phyloP scores from a whole-genome alignment of 2,888 invertebrate genomes.

The Caenorhabditis sp. region DNA sequence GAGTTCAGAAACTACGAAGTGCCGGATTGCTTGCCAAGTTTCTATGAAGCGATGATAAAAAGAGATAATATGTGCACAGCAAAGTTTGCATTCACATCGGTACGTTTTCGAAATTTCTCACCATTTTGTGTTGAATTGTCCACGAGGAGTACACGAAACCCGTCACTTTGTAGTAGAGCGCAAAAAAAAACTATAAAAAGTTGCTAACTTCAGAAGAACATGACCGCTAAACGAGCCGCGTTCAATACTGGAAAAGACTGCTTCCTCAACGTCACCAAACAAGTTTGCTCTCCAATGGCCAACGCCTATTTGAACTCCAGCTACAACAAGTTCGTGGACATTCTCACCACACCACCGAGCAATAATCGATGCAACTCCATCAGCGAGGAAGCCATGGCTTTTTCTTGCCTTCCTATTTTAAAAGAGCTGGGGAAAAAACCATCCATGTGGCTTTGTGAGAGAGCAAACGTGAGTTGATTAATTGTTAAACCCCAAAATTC shows the following conservation, averaged over 20 bases:
- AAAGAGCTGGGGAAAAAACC: background rate
- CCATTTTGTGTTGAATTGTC: no score
- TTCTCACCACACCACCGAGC: background rate
- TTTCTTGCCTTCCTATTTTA: background rate
- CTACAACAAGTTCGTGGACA: background rate
- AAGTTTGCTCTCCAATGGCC: background rate
- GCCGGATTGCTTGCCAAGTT: background rate
- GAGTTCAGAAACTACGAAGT: conserved; percentile 1
- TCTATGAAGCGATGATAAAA: background rate
- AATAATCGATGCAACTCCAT: background rate
- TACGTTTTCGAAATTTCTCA: background rate
- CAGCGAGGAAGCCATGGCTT: background rate
- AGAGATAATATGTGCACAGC: background rate
- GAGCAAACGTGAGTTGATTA: no score
- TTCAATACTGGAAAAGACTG: background rate
- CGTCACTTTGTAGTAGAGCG: no score
- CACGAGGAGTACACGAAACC: no score
- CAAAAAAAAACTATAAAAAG: background rate
- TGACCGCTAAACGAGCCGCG: background rate
- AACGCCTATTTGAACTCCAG: background rate
- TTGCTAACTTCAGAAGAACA: background rate
- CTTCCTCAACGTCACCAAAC: background rate
- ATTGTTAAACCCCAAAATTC: no score
- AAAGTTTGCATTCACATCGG: background rate
- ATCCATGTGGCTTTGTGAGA: no score